Evolutionary conservation across 2,113 vertebrate genomes (phyloP).

Genomic region (Neotragus moschatus): DNA sequence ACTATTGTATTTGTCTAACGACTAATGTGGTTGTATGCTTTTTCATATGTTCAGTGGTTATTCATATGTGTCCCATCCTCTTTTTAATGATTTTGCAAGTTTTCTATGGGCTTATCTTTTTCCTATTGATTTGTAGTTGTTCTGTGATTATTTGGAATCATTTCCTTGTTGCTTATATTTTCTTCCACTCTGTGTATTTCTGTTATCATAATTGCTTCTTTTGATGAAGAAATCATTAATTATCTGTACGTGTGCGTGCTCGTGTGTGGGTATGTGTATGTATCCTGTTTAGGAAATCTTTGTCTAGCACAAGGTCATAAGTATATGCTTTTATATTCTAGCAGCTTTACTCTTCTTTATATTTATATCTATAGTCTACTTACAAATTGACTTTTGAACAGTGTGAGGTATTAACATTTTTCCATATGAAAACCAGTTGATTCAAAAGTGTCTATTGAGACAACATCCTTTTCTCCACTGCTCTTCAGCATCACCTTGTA

Average conservation of each 20-base stretch:
- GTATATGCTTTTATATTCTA: neutral
- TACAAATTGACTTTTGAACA: neutral
- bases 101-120: neutral
- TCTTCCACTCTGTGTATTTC: neutral
- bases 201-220: neutral
- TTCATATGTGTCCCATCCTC: neutral
- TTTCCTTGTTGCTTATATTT: neutral
- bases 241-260: accelerated
- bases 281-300: neutral
- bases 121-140: neutral
- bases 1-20: neutral
- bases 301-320: neutral
- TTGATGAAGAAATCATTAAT: neutral
- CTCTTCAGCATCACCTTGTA: neutral
- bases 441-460: neutral
- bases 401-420: neutral
- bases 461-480: neutral
- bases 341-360: neutral
- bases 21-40: neutral
- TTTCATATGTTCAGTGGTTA: neutral
- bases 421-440: neutral
- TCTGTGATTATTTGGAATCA: neutral
- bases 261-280: neutral
- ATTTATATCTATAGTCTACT: neutral
- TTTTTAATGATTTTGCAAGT: neutral